Base-by-base conservation (phyloP, 2,113 vertebrate genomes). In the Naja naja region DNA sequence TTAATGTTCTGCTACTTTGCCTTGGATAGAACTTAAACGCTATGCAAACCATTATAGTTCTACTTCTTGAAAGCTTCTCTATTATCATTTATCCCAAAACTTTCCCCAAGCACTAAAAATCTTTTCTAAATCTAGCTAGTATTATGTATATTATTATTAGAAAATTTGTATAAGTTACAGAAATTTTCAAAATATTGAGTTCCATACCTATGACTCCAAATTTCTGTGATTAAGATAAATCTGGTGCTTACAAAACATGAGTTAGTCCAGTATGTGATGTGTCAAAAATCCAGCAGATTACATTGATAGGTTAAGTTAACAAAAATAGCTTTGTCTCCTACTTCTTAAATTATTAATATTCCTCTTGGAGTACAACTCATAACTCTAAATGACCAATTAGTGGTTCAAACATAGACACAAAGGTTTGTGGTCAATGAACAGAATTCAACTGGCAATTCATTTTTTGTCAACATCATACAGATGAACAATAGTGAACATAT, bases 361-460 rank as follows among this genome's bases (percentile, higher is more conserved):
- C 45, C 22, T 43, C 34, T 39, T 81, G 74, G 34, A 39, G 34
- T 43, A 81, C 34, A 81, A 39, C 74, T 39, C 18, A 22, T 81
- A 81, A 81, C 43, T 81, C 34, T 81, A 85, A 74, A 27, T 74
- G 55, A 88, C 23, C 34, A 92, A 95, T 22, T 58, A 88, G 54
- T 1, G 34, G 25, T 45, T 43, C 90, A 88, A 39, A 39, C 34
- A 43, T 34, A 81, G 34, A 39, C 34, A 43, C 3, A 81, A 81
- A 81, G 18, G 16, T 81, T 22, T 81, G 74, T 81, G 34, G 74
- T 81, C 34, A 81, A 81, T 81, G 74, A 81, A 39, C 74, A 81
- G 74, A 81, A 81, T 43, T 39, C 34, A 43, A 81, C 34, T 39
- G 34, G 74, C 4, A 30, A 22, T 39, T 43, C 90, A 88, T 25